Evolutionary conservation across 2,888 invertebrate genomes (phyloP).

Genomic region (Cataglyphis altisquamis): DNA sequence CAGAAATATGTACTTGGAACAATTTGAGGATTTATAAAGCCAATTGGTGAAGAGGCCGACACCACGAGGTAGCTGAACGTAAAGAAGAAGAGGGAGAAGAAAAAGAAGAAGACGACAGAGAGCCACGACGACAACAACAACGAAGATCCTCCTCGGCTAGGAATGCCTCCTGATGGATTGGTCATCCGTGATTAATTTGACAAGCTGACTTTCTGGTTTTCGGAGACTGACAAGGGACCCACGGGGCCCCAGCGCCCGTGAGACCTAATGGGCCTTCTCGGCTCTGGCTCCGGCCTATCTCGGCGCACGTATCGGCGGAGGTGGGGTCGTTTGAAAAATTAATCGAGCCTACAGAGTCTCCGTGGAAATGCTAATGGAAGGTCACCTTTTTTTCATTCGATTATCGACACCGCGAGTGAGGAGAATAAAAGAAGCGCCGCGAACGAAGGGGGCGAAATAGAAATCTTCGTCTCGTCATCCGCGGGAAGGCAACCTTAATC

Average conservation of each 20-base stretch:
- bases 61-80: conserved; percentile 25
- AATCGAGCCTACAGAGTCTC: conserved; percentile 74
- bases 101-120: conserved; percentile 51
- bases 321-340: conserved; percentile 80
- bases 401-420: conserved; percentile 62
- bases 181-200: conserved; percentile 87
- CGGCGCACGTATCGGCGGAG: conserved; percentile 72
- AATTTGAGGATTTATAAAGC: conserved; percentile 10
- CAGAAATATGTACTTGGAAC: conserved; percentile 6
- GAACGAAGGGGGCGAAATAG: background rate
- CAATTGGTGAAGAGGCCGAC: conserved; percentile 17
- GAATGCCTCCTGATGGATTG: conserved; percentile 86
- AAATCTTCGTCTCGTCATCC: conserved; percentile 5
- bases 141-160: conserved; percentile 78
- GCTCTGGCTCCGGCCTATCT: conserved; percentile 70
- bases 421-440: conserved; percentile 18
- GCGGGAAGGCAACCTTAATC: conserved; percentile 19
- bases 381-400: conserved; percentile 64
- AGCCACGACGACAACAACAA: conserved; percentile 59
- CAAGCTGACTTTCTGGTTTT: conserved; percentile 86
- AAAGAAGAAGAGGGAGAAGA: conserved; percentile 25
- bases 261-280: conserved; percentile 81
- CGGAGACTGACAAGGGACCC: conserved; percentile 82
- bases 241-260: conserved; percentile 75
- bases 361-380: conserved; percentile 78